Evolutionary conservation across 2,797 vertebrate genomes (phyloP).

Genomic region (Acestrorhynchus altus): DNA sequence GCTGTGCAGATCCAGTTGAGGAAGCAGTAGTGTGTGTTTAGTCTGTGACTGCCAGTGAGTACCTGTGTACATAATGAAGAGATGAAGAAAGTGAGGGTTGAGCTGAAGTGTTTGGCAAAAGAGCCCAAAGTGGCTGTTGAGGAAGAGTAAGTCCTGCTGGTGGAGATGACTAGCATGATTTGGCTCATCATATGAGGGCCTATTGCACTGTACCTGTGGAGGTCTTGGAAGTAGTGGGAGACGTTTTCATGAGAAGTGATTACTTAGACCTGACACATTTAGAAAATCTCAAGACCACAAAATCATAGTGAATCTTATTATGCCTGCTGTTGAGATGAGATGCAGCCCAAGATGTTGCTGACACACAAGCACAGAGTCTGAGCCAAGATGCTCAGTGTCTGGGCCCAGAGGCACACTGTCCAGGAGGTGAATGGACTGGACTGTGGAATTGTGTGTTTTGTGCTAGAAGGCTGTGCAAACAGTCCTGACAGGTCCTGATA

Average conservation of each 20-base stretch:
- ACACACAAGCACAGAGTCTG: background rate
- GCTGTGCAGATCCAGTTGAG: too few relatives aligned
- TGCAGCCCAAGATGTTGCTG: background rate
- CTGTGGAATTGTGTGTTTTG: background rate
- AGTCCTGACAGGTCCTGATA: background rate
- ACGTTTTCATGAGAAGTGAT: background rate
- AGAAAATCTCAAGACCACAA: background rate
- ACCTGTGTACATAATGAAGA: background rate
- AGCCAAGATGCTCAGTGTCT: too few relatives aligned
- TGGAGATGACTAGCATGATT: background rate
- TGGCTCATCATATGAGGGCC: background rate
- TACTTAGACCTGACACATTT: background rate
- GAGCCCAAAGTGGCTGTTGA: background rate
- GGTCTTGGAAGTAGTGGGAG: background rate
- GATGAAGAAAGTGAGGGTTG: background rate
- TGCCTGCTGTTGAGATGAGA: background rate
- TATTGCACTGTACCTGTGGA: background rate
- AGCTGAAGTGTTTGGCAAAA: background rate
- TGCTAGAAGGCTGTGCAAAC: background rate
- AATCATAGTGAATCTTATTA: background rate
- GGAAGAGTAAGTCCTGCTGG: background rate
- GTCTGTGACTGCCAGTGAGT: background rate
- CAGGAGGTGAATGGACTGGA: too few relatives aligned
- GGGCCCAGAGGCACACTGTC: too few relatives aligned
- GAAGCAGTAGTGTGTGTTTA: background rate